Evolutionary conservation across 2,113 vertebrate genomes (phyloP), one percentile per base, ranked within the genome.

Genomic region (Spheniscus mendiculus): DNA sequence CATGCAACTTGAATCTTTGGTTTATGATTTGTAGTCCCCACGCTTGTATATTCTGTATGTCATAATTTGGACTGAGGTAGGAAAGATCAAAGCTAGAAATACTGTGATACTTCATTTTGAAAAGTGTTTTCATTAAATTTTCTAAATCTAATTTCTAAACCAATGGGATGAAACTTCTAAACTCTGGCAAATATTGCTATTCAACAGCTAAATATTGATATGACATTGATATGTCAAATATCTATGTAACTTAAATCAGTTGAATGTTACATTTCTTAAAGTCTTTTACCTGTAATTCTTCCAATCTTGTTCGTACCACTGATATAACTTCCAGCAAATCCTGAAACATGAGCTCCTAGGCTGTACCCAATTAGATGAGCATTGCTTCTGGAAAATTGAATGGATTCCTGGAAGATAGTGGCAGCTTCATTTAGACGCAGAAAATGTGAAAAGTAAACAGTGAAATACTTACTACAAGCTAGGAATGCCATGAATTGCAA

Each of bases 351-450:
- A 79, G 99, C 99, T 3, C 99, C 99, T 26, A 99, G 98, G 97
- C 99, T 99, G 97, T 99, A 99, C 52, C 99, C 99, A 71, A 99
- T 99, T 91, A 99, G 97, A 96, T 99, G 99, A 91, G 94, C 99
- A 6, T 98, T 98, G 93, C 97, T 98, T 69, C 97, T 96, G 91
- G 99, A 98, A 93, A 98, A 98, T 11, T 97, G 97, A 93, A 95
- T 89, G 15, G 97, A 95, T 77, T 98, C 98, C 99, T 99, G 97
- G 70, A 98, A 98, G 96, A 97, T 7, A 98, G 82, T 5, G 19
- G 55, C 34, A 59, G 25, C 55, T 72, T 52, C 61, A 56, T 91
- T 86, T 70, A 84, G 15, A 29, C 47, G 45, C 69, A 67, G 65
- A 79, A 91, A 87, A 92, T 65, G 9, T 56, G 40, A 79, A 61